Conservation (phyloP, 2,113 vertebrate genomes). For the Trematocara unimaculatum region DNA sequence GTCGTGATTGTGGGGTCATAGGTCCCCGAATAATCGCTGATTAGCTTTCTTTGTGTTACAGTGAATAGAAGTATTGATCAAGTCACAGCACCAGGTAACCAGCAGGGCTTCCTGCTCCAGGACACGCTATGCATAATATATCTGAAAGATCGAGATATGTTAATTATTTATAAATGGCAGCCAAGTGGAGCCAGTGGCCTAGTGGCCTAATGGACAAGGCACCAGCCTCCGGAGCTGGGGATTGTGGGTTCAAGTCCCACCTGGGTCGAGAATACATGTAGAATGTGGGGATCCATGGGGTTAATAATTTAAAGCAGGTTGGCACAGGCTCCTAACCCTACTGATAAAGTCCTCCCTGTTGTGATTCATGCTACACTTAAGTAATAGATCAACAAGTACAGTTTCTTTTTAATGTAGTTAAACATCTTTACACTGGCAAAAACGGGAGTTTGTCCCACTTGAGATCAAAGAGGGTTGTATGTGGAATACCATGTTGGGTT, state of each 20-base stretch:
- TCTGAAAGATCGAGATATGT: background rate
- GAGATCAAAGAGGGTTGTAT: background rate
- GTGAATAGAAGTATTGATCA: background rate
- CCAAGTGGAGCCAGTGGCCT: background rate
- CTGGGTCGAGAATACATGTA: accelerated
- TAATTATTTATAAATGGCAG: background rate
- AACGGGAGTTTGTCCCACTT: background rate
- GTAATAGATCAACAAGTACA: too few species aligned
- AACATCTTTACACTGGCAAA: background rate
- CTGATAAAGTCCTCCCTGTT: background rate
- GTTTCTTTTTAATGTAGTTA: background rate
- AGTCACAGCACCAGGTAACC: background rate
- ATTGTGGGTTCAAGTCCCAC: background rate
- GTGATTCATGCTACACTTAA: background rate
- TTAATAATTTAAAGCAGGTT: background rate
- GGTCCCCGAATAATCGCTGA: background rate
- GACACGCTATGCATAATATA: background rate
- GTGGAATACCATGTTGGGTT: background rate
- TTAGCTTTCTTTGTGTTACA: background rate
- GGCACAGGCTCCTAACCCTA: background rate
- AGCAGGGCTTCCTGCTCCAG: background rate
- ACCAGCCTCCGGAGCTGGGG: background rate
- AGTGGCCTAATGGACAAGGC: background rate
- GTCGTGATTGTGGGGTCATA: background rate
- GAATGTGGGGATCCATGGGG: accelerated